Evolutionary conservation across 2,888 invertebrate species (phyloP).

Genomic region (Barypeithes pellucidus): DNA sequence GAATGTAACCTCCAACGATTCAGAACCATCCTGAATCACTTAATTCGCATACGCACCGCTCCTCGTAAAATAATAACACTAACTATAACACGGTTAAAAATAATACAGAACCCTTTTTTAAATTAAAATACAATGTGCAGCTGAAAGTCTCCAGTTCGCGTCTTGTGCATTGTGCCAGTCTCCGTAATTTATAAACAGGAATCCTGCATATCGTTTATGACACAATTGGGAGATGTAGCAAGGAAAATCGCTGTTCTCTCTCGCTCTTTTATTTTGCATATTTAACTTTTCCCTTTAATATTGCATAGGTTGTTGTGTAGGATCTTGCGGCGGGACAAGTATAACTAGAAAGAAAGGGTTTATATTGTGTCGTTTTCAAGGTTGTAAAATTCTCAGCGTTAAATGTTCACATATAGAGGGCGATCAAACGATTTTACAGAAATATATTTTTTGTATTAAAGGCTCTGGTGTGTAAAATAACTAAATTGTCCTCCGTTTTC

Average conservation of each 20-base stretch:
- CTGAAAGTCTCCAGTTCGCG: neutral
- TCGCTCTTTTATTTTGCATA: constrained; percentile 31
- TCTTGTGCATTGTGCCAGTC: constrained; percentile 17
- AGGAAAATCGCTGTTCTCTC: constrained; percentile 43
- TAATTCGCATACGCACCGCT: too few relatives aligned
- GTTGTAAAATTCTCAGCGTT: constrained; percentile 7
- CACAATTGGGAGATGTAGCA: constrained; percentile 45
- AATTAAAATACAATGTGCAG: constrained; percentile 7
- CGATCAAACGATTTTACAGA: too few relatives aligned
- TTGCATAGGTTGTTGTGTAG: constrained; percentile 1
- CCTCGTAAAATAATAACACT: too few relatives aligned
- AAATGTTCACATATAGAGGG: neutral
- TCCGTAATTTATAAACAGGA: constrained; percentile 40
- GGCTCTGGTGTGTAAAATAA: too few relatives aligned
- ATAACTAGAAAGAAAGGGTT: constrained; percentile 11
- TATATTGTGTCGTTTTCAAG: constrained; percentile 1
- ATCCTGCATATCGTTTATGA: constrained; percentile 50
- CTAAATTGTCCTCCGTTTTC: too few relatives aligned
- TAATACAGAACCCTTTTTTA: neutral
- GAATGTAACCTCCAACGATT: too few relatives aligned
- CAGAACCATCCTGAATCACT: too few relatives aligned
- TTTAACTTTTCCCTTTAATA: constrained; percentile 24
- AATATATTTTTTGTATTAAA: too few relatives aligned
- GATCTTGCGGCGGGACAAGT: constrained; percentile 15
- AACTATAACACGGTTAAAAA: neutral